Percentiles rank a stretch among this genome's conserved stretches.
Evolutionary conservation across 2,888 invertebrate species (phyloP).

Genomic region (Cremastinae sp.): DNA sequence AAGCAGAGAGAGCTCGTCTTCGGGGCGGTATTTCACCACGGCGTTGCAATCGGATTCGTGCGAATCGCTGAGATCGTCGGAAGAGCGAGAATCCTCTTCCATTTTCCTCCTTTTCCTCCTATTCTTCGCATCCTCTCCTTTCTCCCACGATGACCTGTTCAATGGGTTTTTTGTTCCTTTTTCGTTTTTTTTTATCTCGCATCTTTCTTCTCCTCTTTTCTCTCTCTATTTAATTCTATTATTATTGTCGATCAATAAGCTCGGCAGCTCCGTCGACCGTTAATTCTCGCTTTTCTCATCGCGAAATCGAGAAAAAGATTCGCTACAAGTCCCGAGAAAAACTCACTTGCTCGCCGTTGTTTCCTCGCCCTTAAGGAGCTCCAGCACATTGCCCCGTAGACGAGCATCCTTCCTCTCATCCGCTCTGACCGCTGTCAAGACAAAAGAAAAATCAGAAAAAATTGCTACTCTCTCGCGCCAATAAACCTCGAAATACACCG

Average conservation of each 20-base stretch:
- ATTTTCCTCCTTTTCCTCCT: background rate
- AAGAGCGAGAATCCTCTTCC: constrained; percentile 2
- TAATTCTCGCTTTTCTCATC: constrained; percentile 20
- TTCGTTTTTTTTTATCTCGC: background rate
- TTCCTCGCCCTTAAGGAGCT: constrained; percentile 58
- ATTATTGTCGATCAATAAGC: constrained; percentile 36
- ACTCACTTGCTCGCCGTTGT: constrained; percentile 54
- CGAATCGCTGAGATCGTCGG: constrained; percentile 18
- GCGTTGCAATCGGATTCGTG: constrained; percentile 22
- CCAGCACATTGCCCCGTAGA: constrained; percentile 54
- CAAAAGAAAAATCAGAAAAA: constrained; percentile 1
- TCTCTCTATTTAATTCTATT: constrained; percentile 30
- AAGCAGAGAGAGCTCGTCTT: constrained; percentile 20
- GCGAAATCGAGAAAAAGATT: constrained; percentile 11
- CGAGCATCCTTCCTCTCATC: constrained; percentile 46
- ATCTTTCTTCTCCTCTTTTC: background rate
- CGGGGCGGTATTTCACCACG: constrained; percentile 2
- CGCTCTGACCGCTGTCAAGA: constrained; percentile 15
- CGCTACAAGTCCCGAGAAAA: background rate
- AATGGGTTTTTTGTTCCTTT: constrained; percentile 16
- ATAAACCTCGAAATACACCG: background rate
- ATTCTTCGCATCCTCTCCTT: constrained; percentile 17
- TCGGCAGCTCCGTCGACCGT: constrained; percentile 22
- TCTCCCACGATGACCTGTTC: constrained; percentile 35
- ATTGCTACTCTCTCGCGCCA: background rate